Percentiles rank a stretch among this genome's conserved stretches.
These are phyloP conservation scores for Nycticryphes semicollaris DNA, from an alignment of 2,113 vertebrate genomes.

Conservation along the genomic window DNA sequence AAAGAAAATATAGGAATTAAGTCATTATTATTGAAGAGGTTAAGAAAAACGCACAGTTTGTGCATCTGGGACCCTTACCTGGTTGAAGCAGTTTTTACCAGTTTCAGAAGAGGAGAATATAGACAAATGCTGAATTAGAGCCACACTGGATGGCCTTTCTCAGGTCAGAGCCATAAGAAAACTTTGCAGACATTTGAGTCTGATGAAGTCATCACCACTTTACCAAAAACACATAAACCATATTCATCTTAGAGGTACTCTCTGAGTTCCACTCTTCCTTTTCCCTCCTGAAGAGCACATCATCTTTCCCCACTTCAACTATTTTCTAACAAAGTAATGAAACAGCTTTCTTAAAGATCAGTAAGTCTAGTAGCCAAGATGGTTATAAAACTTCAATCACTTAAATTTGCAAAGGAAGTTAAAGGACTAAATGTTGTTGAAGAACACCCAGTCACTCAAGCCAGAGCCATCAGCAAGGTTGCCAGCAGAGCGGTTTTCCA, in stretches of 20 bases:
- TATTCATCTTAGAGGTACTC: not conserved
- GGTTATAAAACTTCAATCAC: not conserved
- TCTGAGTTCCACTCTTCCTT: not conserved
- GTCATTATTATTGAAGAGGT: not conserved
- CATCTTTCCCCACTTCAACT: not conserved
- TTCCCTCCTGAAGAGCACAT: not conserved
- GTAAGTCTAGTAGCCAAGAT: not conserved
- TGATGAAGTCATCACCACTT: not conserved
- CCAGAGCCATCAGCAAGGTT: not conserved
- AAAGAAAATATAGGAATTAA: not conserved
- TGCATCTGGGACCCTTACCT: not conserved
- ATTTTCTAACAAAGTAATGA: not conserved
- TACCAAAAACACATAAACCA: not conserved
- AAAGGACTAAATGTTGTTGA: not conserved
- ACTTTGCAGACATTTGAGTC: not conserved
- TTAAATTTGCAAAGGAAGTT: slow-evolving; percentile 1
- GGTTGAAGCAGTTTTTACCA: not conserved
- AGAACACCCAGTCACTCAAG: not conserved
- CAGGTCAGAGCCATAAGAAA: not conserved
- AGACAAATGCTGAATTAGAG: not conserved
- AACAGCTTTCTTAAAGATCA: not conserved
- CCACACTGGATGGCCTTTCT: not conserved
- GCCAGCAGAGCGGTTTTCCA: not conserved
- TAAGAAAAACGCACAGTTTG: not conserved
- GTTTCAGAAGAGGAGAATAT: not conserved